phyloP scores from a whole-genome alignment of 2,888 invertebrate species.

The Drosophila macrothrix region DNA sequence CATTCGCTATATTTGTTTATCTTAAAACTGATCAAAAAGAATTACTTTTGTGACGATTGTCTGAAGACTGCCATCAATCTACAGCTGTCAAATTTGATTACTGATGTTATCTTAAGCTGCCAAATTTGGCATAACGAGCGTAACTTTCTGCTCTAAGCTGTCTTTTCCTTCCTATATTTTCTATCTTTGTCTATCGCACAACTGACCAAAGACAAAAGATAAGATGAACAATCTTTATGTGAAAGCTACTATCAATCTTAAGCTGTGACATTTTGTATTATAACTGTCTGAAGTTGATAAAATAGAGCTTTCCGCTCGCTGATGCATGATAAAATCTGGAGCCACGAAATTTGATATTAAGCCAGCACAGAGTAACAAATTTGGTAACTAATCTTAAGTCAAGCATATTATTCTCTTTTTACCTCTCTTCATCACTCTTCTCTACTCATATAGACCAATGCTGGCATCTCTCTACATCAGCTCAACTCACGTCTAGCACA shows the following conservation, averaged over 20 bases:
- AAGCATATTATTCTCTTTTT: not conserved
- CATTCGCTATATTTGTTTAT: not conserved
- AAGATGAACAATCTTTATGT: not conserved
- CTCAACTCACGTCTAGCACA: not conserved
- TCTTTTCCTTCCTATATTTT: not conserved
- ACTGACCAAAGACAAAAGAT: not conserved
- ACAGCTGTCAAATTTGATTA: conserved; percentile 15
- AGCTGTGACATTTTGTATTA: conserved; percentile 17
- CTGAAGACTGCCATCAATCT: not conserved
- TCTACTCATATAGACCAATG: no score
- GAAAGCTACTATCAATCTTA: not conserved
- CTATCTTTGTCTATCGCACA: not conserved
- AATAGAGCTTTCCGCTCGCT: conserved; percentile 4
- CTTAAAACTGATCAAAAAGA: not conserved
- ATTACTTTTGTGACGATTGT: no score
- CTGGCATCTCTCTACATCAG: not conserved
- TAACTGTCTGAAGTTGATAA: not conserved
- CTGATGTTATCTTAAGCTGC: not conserved
- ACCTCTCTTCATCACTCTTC: not conserved
- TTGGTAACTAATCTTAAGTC: not conserved
- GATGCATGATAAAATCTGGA: not conserved
- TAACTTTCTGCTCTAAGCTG: not conserved
- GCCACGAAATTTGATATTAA: not conserved
- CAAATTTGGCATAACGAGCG: not conserved
- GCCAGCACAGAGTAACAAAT: not conserved